Conservation (phyloP, 2,888 invertebrate species). For the Salpingus planirostris region DNA sequence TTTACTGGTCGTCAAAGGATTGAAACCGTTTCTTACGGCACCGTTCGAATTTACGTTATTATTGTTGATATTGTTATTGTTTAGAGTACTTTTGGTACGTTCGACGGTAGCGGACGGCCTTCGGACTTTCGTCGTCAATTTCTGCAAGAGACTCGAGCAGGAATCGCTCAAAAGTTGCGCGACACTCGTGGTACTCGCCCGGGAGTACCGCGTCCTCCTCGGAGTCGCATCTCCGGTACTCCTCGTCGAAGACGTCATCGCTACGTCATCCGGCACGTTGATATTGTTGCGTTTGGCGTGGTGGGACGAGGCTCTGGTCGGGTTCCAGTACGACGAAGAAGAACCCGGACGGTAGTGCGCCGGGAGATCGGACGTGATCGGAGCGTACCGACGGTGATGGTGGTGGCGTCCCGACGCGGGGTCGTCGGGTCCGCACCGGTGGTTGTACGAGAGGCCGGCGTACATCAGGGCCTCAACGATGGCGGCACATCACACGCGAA, state of each 20-base stretch:
- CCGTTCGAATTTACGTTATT: constrained; percentile 2
- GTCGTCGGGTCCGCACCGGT: constrained; percentile 35
- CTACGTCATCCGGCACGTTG: background rate
- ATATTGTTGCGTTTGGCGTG: background rate
- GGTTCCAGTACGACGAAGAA: too few species aligned
- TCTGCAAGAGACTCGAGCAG: constrained; percentile 75
- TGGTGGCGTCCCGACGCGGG: constrained; percentile 22
- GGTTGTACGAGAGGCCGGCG: constrained; percentile 31
- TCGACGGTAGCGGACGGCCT: constrained; percentile 57
- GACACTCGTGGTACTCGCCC: constrained; percentile 73
- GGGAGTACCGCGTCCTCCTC: too few species aligned
- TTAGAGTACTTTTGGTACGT: constrained; percentile 39
- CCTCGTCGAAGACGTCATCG: too few species aligned
- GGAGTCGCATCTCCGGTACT: too few species aligned
- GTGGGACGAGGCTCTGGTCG: constrained; percentile 1
- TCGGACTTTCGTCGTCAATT: constrained; percentile 63
- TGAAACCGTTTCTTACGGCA: too few species aligned
- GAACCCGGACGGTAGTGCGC: too few species aligned
- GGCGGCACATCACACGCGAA: constrained; percentile 7
- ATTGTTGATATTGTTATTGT: constrained; percentile 7
- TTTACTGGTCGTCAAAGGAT: constrained; percentile 28
- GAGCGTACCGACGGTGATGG: background rate
- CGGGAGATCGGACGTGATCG: background rate
- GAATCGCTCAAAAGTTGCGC: constrained; percentile 80
- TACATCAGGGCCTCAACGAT: constrained; percentile 23